Evolutionary conservation across 2,797 vertebrate genomes (phyloP).

Genomic region (Falco columbarius): DNA sequence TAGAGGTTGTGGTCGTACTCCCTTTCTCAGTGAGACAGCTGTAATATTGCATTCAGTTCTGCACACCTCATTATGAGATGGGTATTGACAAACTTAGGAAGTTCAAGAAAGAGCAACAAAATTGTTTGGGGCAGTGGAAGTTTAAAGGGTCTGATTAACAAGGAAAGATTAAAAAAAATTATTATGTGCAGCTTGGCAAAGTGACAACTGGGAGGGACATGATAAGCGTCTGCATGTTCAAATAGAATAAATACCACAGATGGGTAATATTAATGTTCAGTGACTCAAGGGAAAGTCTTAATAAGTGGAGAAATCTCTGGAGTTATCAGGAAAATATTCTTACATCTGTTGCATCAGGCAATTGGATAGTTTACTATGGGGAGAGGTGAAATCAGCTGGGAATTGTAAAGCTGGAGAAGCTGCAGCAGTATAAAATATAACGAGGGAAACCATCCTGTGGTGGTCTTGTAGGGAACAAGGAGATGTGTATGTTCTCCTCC

Average conservation of each 20-base stretch:
- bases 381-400: constrained; percentile 35
- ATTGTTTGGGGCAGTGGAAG: not conserved
- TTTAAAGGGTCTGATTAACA: constrained; percentile 27
- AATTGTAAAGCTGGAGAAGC: not conserved
- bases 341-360: constrained; percentile 17
- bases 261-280: constrained; percentile 42
- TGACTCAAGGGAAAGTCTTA: constrained; percentile 28
- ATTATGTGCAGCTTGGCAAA: constrained; percentile 42
- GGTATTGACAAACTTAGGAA: not conserved
- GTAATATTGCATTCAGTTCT: not conserved
- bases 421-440: not conserved
- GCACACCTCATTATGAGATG: not conserved
- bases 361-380: not conserved
- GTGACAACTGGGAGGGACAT: not conserved
- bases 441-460: not conserved
- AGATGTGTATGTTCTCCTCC: not conserved
- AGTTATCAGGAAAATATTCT: constrained; percentile 14
- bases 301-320: constrained; percentile 26
- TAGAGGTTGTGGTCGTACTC: not conserved
- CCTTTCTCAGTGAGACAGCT: not conserved
- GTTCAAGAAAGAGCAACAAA: not conserved
- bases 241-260: constrained; percentile 35
- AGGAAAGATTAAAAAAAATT: not conserved
- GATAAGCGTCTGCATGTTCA: not conserved
- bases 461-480: not conserved